Percentiles rank a stretch among this genome's conserved stretches.
phyloP scores from a whole-genome alignment of 2,797 vertebrate genomes.

The Tarsius wallacei region DNA sequence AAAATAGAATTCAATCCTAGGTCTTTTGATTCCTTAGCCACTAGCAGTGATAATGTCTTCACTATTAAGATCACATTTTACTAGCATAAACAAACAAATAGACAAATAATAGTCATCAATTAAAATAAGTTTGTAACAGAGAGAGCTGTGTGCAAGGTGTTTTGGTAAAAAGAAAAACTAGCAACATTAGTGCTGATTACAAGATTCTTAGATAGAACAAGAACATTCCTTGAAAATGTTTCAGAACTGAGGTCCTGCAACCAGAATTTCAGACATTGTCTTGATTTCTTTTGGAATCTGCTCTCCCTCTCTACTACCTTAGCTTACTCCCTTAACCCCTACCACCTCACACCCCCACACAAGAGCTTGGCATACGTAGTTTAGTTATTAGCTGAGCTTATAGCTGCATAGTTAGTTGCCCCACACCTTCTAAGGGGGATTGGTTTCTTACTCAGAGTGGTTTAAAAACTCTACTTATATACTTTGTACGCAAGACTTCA shows the following conservation, averaged over 20 bases:
- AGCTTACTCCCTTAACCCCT: no score
- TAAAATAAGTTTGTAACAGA: not conserved
- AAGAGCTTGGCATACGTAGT: not conserved
- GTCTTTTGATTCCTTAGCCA: not conserved
- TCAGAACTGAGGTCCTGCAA: not conserved
- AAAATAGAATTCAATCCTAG: not conserved
- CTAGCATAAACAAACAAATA: not conserved
- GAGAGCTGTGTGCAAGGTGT: not conserved
- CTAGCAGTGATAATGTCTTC: not conserved
- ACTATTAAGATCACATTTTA: not conserved
- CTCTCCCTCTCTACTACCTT: not conserved
- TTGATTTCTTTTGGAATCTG: not conserved
- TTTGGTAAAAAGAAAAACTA: no score
- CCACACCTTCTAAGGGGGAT: not conserved
- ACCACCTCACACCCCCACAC: no score
- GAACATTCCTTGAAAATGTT: not conserved
- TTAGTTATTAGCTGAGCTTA: not conserved
- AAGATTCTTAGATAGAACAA: not conserved
- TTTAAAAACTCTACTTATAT: not conserved
- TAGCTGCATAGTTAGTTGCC: not conserved
- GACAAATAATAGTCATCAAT: not conserved
- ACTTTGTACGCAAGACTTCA: not conserved
- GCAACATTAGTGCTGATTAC: not conserved
- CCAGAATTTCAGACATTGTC: not conserved
- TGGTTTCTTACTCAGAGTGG: not conserved